Percentiles rank a stretch among this genome's conserved stretches.
phyloP scores from a whole-genome alignment of 1,140 invertebrate genomes.

The Phthorimaea operculella region DNA sequence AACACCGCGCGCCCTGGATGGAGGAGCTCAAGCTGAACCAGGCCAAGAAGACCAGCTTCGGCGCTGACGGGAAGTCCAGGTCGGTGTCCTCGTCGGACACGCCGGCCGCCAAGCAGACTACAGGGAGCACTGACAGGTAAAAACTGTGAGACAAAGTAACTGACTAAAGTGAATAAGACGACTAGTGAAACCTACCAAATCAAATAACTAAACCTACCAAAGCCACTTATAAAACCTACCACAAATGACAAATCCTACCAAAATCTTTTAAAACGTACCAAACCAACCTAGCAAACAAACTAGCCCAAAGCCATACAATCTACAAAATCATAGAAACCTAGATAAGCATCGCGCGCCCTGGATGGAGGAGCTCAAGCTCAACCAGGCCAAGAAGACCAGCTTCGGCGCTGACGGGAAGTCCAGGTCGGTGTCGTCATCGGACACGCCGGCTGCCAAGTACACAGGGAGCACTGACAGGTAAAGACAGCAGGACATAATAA shows the following conservation, averaged over 20 bases:
- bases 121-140: slow-evolving; percentile 41
- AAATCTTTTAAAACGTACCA: too few species aligned
- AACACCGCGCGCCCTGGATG: slow-evolving; percentile 75
- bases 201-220: too few species aligned
- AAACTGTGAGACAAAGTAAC: too few species aligned
- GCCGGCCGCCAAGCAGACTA: slow-evolving; percentile 23
- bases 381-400: slow-evolving; percentile 71
- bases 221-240: too few species aligned
- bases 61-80: slow-evolving; percentile 42
- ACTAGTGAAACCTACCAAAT: too few species aligned
- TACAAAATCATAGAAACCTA: too few species aligned
- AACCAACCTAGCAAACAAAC: too few species aligned
- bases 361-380: slow-evolving; percentile 76
- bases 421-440: slow-evolving; percentile 28
- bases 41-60: slow-evolving; percentile 68
- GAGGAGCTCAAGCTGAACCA: slow-evolving; percentile 75
- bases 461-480: slow-evolving; percentile 41
- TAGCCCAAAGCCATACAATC: too few species aligned
- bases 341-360: slow-evolving; percentile 75
- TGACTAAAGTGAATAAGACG: too few species aligned
- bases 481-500: too few species aligned
- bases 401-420: slow-evolving; percentile 45
- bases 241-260: too few species aligned
- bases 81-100: slow-evolving; percentile 26
- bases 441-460: slow-evolving; percentile 25